Conservation (phyloP, 2,797 vertebrate species). For the Semotilus atromaculatus region DNA sequence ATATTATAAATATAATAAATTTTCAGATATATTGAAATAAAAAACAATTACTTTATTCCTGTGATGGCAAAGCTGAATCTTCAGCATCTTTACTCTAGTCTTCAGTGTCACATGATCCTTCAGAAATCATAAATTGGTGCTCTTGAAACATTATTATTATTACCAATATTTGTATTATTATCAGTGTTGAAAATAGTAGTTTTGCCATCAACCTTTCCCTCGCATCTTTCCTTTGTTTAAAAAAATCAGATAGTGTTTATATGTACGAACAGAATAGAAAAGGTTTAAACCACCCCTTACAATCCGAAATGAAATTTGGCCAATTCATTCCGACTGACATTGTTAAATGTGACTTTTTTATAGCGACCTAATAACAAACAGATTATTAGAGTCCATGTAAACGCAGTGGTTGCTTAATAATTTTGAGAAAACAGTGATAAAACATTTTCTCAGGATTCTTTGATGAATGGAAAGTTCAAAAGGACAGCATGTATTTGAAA, state of each 20-base stretch:
- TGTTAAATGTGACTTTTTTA: background rate
- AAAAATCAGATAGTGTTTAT: too few species aligned
- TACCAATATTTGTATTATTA: background rate
- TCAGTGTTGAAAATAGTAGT: background rate
- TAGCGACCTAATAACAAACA: background rate
- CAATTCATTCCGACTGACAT: background rate
- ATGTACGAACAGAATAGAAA: background rate
- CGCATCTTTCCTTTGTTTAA: background rate
- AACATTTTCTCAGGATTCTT: background rate
- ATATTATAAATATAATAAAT: too few species aligned
- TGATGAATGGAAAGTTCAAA: background rate
- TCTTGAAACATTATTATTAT: background rate
- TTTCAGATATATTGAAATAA: background rate
- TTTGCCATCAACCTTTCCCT: background rate
- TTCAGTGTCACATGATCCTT: background rate
- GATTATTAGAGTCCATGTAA: background rate
- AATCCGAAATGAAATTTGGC: background rate
- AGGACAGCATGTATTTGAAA: background rate
- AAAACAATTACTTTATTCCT: background rate
- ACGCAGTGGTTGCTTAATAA: background rate
- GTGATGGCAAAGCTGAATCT: background rate
- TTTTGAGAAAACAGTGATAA: background rate
- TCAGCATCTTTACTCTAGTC: background rate
- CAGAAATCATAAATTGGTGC: background rate
- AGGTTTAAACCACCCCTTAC: background rate